phyloP scores from a whole-genome alignment of 1,140 invertebrate genomes.

The Phortica variegata region DNA sequence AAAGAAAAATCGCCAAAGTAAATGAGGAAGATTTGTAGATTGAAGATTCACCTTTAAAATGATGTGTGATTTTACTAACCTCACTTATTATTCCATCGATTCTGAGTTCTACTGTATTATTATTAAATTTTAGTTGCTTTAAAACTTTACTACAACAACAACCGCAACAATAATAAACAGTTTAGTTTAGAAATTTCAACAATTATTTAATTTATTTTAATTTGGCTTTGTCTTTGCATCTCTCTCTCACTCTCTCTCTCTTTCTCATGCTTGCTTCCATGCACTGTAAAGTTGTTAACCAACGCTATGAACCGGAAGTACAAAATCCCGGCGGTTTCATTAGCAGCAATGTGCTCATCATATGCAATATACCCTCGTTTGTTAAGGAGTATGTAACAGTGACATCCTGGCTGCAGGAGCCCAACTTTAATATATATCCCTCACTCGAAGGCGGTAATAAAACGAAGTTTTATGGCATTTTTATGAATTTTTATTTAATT shows the following conservation, averaged over 20 bases:
- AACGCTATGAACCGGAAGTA: slow-evolving; percentile 73
- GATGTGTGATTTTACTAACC: no score
- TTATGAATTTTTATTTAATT: slow-evolving; percentile 8
- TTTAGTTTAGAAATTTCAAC: no score
- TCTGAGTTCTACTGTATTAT: no score
- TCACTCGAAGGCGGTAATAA: slow-evolving; percentile 38
- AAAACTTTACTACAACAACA: no score
- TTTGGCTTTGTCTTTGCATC: neutral
- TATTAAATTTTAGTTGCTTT: no score
- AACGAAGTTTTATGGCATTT: neutral
- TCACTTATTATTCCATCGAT: no score
- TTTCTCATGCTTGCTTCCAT: neutral
- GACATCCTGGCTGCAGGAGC: slow-evolving; percentile 78
- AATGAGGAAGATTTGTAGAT: no score
- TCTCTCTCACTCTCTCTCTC: neutral
- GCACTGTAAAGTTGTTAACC: slow-evolving; percentile 80
- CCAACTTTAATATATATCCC: slow-evolving; percentile 59
- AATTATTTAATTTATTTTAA: neutral
- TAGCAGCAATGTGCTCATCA: slow-evolving; percentile 78
- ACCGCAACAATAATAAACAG: no score
- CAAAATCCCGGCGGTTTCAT: slow-evolving; percentile 69
- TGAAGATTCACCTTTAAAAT: no score
- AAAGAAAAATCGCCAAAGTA: no score
- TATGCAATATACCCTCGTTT: slow-evolving; percentile 76
- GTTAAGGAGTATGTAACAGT: slow-evolving; percentile 79